Base-by-base conservation (phyloP, 2,113 vertebrate genomes). In the Polypterus senegalus region DNA sequence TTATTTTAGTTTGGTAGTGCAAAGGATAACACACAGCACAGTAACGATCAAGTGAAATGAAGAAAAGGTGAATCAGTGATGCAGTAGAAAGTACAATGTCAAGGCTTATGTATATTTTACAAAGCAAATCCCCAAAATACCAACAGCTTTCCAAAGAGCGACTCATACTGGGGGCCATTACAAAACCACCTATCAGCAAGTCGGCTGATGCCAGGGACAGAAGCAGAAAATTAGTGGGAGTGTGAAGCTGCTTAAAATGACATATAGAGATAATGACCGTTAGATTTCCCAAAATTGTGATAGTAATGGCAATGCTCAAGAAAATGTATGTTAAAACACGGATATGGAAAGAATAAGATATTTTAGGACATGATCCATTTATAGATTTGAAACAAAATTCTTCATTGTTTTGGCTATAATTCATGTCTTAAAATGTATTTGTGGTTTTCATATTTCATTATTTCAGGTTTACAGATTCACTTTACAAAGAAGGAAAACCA, bases 181-280 rank as follows among this genome's bases (percentile, higher is more conserved):
- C 43, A 9, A 60, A 9, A 6, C 43, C 46, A 7, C 59, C 59
- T 3, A 60, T 6, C 46, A 60, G 59, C 43, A 60, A 49, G 59
- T 60, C 59, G 4, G n/a, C n/a, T 4, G 7, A 5, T 10, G 59
- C 59, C 59, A 60, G 59, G n/a, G 59, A 60, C 6, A 60, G 59
- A 10, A 49, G 43, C 9, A 60, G n/a, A 46, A n/a, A 47, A 49
- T 60, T 60, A n/a, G 59, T 60, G 43, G n/a, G n/a, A 6, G 59
- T 60, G 9, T 60, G 59, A 5, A 60, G 59, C n/a, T 60, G 59
- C 43, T 55, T 55, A 10, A 55, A 55, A 10, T 55, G 43, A 11
- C 5, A 5, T 11, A 55, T 55, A 5, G 54, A 55, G 43, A 55
- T 55, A 11, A 55, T 55, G 9, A 55, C 54, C 4, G 43, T 27